phyloP scores from a whole-genome alignment of 2,113 vertebrate genomes.

The human region GRCh38 chr1:72606501-72607000 shows the following conservation, averaged over 20 bases:
- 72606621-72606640: neutral
- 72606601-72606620: neutral
- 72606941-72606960: neutral
- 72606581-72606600: neutral
- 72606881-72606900: neutral
- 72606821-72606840: neutral
- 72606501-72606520: neutral
- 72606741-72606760: neutral
- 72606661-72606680: neutral
- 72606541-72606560: neutral
- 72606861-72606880: neutral
- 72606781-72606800: neutral
- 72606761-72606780: neutral
- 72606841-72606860: neutral
- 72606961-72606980: neutral
- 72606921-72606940: neutral
- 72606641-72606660: neutral
- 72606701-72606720: neutral
- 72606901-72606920: neutral
- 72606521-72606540: neutral
- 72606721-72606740: neutral
- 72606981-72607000: neutral
- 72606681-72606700: neutral
- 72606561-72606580: neutral
- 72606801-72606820: neutral